These are phyloP conservation scores for Orgyia antiqua DNA, from an alignment of 2,888 invertebrate species.

Conservation along the genomic window DNA sequence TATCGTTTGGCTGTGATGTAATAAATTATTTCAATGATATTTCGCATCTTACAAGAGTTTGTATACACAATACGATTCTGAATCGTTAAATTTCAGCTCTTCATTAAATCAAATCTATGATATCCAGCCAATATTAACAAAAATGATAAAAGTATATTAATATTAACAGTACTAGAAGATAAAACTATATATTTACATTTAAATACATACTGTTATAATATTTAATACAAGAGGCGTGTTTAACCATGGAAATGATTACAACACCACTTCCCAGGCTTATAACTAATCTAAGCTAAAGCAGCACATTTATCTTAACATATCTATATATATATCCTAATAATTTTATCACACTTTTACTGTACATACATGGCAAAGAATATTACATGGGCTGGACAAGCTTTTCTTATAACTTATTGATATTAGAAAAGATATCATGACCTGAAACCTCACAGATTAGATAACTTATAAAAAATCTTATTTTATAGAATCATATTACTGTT, in stretches of 20 bases:
- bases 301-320: slow-evolving; percentile 28
- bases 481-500: no score
- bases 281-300: slow-evolving; percentile 34
- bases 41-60: slow-evolving; percentile 43
- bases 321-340: slow-evolving; percentile 30
- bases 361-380: slow-evolving; percentile 60
- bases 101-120: slow-evolving; percentile 36
- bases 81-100: slow-evolving; percentile 50
- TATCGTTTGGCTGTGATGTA: slow-evolving; percentile 41
- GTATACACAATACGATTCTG: slow-evolving; percentile 56
- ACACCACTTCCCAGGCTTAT: slow-evolving; percentile 56
- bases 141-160: slow-evolving; percentile 49
- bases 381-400: slow-evolving; percentile 38
- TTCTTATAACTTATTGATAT: no score
- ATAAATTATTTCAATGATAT: slow-evolving; percentile 47
- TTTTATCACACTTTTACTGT: slow-evolving; percentile 67
- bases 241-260: slow-evolving; percentile 61
- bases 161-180: slow-evolving; percentile 41
- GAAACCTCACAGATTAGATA: no score
- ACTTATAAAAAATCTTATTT: no score
- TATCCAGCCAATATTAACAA: slow-evolving; percentile 45
- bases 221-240: slow-evolving; percentile 45
- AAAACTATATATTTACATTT: slow-evolving; percentile 53
- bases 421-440: no score
- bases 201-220: slow-evolving; percentile 40